Base-by-base conservation (phyloP, 2,113 vertebrate species). In the Clupea harengus region DNA sequence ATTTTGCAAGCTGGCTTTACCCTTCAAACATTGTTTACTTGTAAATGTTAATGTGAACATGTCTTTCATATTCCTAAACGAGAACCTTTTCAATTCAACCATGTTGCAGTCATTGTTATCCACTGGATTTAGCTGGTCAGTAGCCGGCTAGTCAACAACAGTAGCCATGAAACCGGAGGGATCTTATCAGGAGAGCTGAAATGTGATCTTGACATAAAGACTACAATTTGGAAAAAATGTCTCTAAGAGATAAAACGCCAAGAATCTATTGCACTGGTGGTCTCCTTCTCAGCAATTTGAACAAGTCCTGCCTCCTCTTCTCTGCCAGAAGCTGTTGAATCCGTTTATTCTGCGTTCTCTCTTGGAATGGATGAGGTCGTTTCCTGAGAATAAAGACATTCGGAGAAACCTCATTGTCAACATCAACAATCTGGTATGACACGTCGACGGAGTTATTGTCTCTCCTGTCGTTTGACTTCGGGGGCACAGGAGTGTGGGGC, bases 321-420 rank as follows among this genome's bases (percentile, higher is more conserved):
- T 97, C 97, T 1, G 96, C 96, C 25, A 99, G 95, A 86, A 99
- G 95, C 93, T 98, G 93, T 88, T 99, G 97, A 91, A 99, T 99
- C 81, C 97, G 95, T 92, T 95, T 96, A 95, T 99, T 99, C 87
- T 95, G 97, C 3, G 97, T 99, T 93, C 93, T 96, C 92, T 98
- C 97, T 0, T 94, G 94, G 0, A 92, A 91, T 9, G 90, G 92
- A 11, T 93, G 28, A 25, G 84, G 84, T 17, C 46, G 94, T 88
- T 94, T 95, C 87, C 90, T 94, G 1, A 94, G 94, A 60, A 97
- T 96, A 90, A 96, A 93, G 88, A 96, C 93, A 89, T 94, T 96
- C 39, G 95, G 95, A 0, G 92, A 84, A 1, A 92, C 91, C 39
- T 96, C 95, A 0, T 95, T 89, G 0, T 97, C 95, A 88, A 95